Evolutionary conservation across 2,888 invertebrate genomes (phyloP), one percentile per base, ranked within the genome.

Genomic region (Scelioninae gen. 1): DNA sequence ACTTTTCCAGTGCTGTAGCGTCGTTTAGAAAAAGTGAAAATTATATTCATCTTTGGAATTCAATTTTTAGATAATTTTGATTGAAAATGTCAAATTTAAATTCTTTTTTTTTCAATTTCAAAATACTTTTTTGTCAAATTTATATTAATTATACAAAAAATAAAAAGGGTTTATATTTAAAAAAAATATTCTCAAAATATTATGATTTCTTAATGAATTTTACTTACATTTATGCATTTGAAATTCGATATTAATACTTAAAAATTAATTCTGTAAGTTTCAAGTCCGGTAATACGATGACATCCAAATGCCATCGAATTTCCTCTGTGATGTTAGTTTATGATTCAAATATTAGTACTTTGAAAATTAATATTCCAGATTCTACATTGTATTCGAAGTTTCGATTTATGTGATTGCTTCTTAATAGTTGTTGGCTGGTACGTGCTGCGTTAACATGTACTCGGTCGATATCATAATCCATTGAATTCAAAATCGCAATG

Each of bases 1-100:
- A 40, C 71, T 71, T 71, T 69, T 49, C 40, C 60, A 60, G 49
- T 60, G 31, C 60, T 38, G 49, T 60, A 49, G 40, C 49, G 38
- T 11, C 53, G 15, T 66, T 53, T 16, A 8, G 9, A 31, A 10
- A 43, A 38, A 15, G 23, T 4, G 38, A 51, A 45, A 47, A 11
- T 15, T 62, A 11, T 63, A 31, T 63, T 16, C 23, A 38, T 10
- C n/a, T 11, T 34, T 11, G 34, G 49, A 49, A 49, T 34, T 34
- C 32, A 49, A 47, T 34, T n/a, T 49, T 15, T 23, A 23, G 23
- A 23, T 23, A 1, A 23, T 4, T 4, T 23, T 23, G 23, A 23
- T 23, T 4, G 23, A 23, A 23, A 23, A 23, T 4, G 23, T 23
- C 2, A 23, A 23, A 23, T 2, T 1, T 4, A 23, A 23, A 2